These are phyloP conservation scores for Mastigias papua DNA, from an alignment of 30 jellyfish, hydroid and myxozoan species.

Conservation along the genomic window DNA sequence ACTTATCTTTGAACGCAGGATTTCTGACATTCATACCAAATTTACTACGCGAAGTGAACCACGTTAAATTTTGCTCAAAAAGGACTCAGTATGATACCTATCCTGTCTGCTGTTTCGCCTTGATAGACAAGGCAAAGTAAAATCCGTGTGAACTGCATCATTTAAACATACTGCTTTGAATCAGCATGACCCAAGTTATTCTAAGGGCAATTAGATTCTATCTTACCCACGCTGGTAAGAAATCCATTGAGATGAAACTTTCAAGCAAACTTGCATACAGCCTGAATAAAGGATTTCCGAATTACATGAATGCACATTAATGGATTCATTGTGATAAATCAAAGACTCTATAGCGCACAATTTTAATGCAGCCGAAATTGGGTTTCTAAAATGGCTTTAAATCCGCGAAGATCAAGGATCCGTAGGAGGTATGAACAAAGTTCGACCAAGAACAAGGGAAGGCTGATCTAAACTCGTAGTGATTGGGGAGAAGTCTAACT, in stretches of 20 bases:
- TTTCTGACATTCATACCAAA: too few species aligned
- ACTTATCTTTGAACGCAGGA: too few species aligned
- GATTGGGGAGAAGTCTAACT: neutral
- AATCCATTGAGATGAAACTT: neutral
- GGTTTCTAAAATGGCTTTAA: neutral
- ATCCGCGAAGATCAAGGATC: neutral
- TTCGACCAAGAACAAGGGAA: neutral
- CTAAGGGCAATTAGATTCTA: neutral
- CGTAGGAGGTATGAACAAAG: neutral
- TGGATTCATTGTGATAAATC: neutral
- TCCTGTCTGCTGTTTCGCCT: too few species aligned
- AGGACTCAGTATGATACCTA: too few species aligned
- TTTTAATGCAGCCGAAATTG: neutral
- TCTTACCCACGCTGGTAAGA: slow-evolving; percentile 13
- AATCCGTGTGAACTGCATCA: neutral
- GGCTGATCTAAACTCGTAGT: neutral
- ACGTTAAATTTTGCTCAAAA: too few species aligned
- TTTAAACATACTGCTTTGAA: neutral
- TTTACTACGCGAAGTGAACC: too few species aligned
- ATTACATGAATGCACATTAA: neutral
- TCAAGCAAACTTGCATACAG: neutral
- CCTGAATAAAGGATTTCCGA: slow-evolving; percentile 33
- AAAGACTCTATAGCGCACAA: neutral
- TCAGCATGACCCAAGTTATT: slow-evolving; percentile 1
- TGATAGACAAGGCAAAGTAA: neutral